These are phyloP conservation scores for Heliconius hortense DNA, from an alignment of 2,888 invertebrate genomes.

Conservation along the genomic window DNA sequence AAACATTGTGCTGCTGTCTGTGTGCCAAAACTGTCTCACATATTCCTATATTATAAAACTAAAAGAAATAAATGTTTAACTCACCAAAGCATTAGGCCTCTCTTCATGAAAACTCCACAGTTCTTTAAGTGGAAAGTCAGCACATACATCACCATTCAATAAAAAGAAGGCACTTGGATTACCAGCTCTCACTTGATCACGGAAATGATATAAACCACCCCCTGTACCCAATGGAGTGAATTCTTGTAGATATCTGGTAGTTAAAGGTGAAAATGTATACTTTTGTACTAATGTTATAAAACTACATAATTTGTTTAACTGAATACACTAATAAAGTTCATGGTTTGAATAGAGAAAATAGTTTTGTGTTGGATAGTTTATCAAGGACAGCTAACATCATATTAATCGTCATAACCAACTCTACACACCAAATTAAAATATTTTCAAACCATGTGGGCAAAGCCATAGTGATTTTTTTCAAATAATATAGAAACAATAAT, in stretches of 20 bases:
- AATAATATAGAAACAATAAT: no score
- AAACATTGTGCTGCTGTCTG: no score
- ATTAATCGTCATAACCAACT: no score
- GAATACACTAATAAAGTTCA: no score
- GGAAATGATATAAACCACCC: slow-evolving; percentile 97
- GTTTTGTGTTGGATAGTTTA: no score
- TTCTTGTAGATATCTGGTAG: slow-evolving; percentile 94
- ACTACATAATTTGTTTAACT: neutral
- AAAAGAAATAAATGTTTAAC: slow-evolving; percentile 27
- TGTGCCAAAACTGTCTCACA: no score
- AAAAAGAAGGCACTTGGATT: slow-evolving; percentile 95
- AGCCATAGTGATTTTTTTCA: no score
- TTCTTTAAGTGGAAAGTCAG: slow-evolving; percentile 95
- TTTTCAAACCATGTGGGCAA: no score
- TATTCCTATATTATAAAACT: no score
- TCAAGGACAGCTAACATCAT: no score
- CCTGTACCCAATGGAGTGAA: slow-evolving; percentile 97
- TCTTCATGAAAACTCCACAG: slow-evolving; percentile 89
- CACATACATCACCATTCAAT: slow-evolving; percentile 98
- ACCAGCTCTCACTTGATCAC: slow-evolving; percentile 95
- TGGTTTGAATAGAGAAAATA: no score
- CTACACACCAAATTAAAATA: no score
- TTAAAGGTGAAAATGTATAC: slow-evolving; percentile 4
- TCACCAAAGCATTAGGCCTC: slow-evolving; percentile 80
- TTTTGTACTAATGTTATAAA: neutral